These are phyloP conservation scores for Fukomys damarensis DNA, from an alignment of 2,113 vertebrate genomes.

Conservation along the genomic window DNA sequence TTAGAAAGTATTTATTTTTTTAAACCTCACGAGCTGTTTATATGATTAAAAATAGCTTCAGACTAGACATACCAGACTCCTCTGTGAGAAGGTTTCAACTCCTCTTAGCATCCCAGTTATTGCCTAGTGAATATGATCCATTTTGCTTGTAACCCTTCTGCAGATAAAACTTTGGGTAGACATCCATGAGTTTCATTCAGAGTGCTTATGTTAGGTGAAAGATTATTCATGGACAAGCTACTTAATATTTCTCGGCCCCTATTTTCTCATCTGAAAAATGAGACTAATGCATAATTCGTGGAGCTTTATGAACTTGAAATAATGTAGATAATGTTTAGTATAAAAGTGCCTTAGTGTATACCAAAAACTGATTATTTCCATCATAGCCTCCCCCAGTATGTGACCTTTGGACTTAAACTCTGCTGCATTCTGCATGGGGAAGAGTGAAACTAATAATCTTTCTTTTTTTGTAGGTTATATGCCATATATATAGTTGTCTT, in stretches of 20 bases:
- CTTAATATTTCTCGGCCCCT: background rate
- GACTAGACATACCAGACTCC: background rate
- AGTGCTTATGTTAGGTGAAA: background rate
- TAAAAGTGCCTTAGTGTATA: background rate
- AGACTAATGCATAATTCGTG: background rate
- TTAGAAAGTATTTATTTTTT: background rate
- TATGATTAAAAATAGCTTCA: slow-evolving; percentile 25
- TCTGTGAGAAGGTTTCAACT: background rate
- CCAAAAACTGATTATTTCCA: background rate
- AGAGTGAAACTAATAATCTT: background rate
- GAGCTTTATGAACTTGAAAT: background rate
- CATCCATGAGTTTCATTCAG: background rate
- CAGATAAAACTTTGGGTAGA: background rate
- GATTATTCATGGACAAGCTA: background rate
- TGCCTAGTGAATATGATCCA: background rate
- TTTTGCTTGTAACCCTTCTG: background rate
- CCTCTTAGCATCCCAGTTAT: background rate
- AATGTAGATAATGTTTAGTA: background rate
- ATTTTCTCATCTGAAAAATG: background rate
- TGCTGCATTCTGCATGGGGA: background rate
- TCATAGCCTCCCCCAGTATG: background rate
- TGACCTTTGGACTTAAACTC: slow-evolving; percentile 1
- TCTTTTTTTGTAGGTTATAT: background rate
- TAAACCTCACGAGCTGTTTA: background rate
- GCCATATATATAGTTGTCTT: background rate